A percentile compares a stretch with the other conserved stretches of the same genome.
phyloP scores from a whole-genome alignment of 2,797 vertebrate genomes.

The Paguma larvata region DNA sequence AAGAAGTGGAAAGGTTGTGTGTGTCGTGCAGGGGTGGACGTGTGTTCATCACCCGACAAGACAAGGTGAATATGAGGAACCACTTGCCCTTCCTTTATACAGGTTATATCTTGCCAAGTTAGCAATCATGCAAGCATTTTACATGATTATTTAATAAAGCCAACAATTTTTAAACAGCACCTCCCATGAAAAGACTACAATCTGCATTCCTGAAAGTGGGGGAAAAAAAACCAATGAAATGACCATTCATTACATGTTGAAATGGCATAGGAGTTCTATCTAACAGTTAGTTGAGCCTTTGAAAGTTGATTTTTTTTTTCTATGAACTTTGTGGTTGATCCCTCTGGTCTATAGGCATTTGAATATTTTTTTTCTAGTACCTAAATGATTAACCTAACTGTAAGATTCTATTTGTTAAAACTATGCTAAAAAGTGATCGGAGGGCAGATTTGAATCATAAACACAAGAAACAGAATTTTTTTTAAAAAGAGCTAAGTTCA shows the following conservation, averaged over 20 bases:
- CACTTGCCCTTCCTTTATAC: not conserved
- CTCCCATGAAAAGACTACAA: conserved; percentile 46
- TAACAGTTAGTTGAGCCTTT: not conserved
- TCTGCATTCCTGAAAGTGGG: not conserved
- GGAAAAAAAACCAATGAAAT: not conserved
- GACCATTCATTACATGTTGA: not conserved
- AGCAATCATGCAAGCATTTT: not conserved
- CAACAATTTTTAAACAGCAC: not conserved
- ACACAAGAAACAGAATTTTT: conserved; percentile 38
- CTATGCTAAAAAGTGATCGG: not conserved
- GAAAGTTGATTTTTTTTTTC: not conserved
- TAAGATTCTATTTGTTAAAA: conserved; percentile 61
- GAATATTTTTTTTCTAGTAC: conserved; percentile 32
- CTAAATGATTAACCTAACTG: conserved; percentile 36
- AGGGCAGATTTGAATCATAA: conserved; percentile 47
- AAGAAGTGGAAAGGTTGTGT: not conserved
- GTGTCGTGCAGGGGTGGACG: too few relatives aligned
- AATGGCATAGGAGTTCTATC: not conserved
- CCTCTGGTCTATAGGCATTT: conserved; percentile 14
- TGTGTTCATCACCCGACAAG: not conserved
- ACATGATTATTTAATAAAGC: not conserved
- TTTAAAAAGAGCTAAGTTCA: conserved; percentile 33
- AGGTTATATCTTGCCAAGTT: not conserved
- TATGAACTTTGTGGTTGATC: not conserved
- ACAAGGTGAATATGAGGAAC: not conserved